These are phyloP conservation scores for Enoplosus armatus DNA, from an alignment of 2,797 vertebrate species.

Conservation along the genomic window DNA sequence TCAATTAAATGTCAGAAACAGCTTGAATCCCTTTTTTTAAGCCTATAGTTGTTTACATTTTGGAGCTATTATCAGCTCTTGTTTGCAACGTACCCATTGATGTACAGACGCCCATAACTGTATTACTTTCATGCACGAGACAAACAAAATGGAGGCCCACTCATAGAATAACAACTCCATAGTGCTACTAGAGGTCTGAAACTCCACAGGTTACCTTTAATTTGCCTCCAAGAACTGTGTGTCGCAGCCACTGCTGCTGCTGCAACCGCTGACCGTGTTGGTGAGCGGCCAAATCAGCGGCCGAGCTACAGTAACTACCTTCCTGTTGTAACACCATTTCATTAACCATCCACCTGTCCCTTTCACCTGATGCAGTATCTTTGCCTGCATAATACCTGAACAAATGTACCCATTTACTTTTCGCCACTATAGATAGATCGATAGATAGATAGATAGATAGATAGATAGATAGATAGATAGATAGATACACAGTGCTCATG, in stretches of 20 bases:
- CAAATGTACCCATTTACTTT: neutral
- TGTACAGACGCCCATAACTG: too few relatives aligned
- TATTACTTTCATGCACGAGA: too few relatives aligned
- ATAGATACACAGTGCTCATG: neutral
- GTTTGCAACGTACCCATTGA: too few relatives aligned
- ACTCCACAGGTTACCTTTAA: neutral
- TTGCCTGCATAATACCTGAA: neutral
- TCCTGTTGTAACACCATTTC: too few relatives aligned
- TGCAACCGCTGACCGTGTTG: neutral
- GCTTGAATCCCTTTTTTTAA: too few relatives aligned
- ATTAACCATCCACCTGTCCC: too few relatives aligned
- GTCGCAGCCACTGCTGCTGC: neutral
- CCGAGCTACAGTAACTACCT: too few relatives aligned
- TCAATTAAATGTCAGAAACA: neutral
- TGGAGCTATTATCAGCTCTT: too few relatives aligned
- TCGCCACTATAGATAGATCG: neutral
- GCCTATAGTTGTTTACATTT: too few relatives aligned
- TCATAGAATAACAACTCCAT: too few relatives aligned
- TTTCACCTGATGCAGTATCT: too few relatives aligned
- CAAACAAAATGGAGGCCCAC: neutral
- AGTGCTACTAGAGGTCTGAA: neutral
- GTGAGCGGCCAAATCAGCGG: too few relatives aligned
- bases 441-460: neutral
- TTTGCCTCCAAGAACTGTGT: neutral
- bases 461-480: neutral